phyloP scores from a whole-genome alignment of 2,888 invertebrate genomes.

The Acleris laterana region DNA sequence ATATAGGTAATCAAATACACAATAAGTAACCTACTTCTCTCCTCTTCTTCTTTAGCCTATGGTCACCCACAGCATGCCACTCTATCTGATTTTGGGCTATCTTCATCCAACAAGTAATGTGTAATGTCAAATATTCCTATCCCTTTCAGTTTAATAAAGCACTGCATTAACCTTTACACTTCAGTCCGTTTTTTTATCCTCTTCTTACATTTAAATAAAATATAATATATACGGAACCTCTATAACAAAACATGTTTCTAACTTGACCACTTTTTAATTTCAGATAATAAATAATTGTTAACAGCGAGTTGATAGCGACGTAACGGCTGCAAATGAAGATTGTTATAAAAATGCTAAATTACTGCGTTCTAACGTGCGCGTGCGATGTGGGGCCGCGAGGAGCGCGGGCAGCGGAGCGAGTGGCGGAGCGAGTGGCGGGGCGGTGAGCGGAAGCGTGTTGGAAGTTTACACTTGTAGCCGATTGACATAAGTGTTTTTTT shows the following conservation, averaged over 20 bases:
- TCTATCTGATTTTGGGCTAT: too few species aligned
- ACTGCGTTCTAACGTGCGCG: conserved; percentile 52
- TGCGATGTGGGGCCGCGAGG: conserved; percentile 18
- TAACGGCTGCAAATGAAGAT: conserved; percentile 60
- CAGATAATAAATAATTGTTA: conserved; percentile 33
- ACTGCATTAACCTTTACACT: too few species aligned
- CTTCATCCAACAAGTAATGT: too few species aligned
- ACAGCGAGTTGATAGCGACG: conserved; percentile 50
- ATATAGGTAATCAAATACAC: too few species aligned
- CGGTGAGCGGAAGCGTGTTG: conserved; percentile 43
- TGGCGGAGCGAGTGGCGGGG: conserved; percentile 41
- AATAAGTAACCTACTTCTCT: too few species aligned
- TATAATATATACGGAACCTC: conserved; percentile 2
- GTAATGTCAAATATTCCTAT: too few species aligned
- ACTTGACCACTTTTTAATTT: conserved; percentile 22
- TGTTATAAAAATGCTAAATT: conserved; percentile 63
- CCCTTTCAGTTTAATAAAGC: too few species aligned
- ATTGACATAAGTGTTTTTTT: not conserved
- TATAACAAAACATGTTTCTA: not conserved
- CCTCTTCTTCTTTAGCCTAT: too few species aligned
- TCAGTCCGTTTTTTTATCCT: too few species aligned
- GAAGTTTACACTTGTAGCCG: not conserved
- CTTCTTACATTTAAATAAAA: too few species aligned
- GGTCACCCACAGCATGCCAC: too few species aligned
- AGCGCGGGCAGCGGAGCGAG: not conserved